A percentile compares a stretch with the other conserved stretches of the same genome.
These are phyloP conservation scores for Hirtodrosophila histrioides DNA, from an alignment of 2,888 invertebrate genomes.

Conservation along the genomic window DNA sequence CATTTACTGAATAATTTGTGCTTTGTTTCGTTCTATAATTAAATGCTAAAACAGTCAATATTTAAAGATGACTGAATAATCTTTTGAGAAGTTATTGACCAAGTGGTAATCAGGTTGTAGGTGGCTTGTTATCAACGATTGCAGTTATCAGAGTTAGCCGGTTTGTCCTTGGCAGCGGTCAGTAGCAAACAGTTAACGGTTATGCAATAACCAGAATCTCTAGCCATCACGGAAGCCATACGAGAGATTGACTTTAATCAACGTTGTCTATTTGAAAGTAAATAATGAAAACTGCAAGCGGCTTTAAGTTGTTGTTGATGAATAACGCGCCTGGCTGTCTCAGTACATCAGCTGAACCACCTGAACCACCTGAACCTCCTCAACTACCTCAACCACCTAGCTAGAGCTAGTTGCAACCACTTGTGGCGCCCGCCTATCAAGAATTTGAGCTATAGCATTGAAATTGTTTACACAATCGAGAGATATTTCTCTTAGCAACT, in stretches of 20 bases:
- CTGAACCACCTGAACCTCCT: neutral
- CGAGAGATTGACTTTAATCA: conserved; percentile 51
- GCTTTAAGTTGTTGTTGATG: conserved; percentile 50
- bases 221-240: conserved; percentile 65
- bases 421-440: conserved; percentile 69
- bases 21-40: too few species aligned
- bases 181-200: conserved; percentile 17
- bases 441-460: conserved; percentile 69
- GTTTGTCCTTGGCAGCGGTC: conserved; percentile 46
- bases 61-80: too few species aligned
- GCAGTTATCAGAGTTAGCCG: neutral
- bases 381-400: neutral
- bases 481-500: conserved; percentile 34
- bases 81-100: too few species aligned
- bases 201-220: conserved; percentile 54
- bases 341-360: neutral
- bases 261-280: conserved; percentile 45
- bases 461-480: conserved; percentile 55
- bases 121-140: conserved; percentile 14
- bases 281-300: conserved; percentile 62
- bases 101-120: too few species aligned
- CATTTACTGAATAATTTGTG: too few species aligned
- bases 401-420: conserved; percentile 25
- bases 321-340: conserved; percentile 45
- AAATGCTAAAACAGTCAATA: too few species aligned